These are phyloP conservation scores for Myathropa florea DNA, from an alignment of 2,888 invertebrate genomes.

Conservation along the genomic window DNA sequence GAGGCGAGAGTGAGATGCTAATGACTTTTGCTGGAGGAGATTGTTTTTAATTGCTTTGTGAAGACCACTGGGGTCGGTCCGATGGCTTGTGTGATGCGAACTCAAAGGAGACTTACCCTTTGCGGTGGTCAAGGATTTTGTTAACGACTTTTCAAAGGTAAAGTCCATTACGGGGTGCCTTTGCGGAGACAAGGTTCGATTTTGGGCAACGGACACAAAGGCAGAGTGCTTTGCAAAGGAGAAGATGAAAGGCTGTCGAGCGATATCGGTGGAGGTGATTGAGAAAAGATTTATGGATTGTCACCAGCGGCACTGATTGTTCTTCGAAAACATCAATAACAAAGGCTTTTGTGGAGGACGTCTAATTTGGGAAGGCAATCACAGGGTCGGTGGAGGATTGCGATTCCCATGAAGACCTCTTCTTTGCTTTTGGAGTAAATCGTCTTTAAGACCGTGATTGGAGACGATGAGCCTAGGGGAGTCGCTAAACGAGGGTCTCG, in stretches of 20 bases:
- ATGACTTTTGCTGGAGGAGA: conserved; percentile 8
- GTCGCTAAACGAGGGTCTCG: too few species aligned
- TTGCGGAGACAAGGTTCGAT: neutral
- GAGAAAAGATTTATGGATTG: neutral
- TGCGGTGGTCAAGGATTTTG: neutral
- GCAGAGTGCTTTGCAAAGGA: neutral
- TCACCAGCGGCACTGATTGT: neutral
- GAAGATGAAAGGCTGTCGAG: neutral
- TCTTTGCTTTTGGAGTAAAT: too few species aligned
- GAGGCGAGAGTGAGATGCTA: neutral
- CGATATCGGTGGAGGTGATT: neutral
- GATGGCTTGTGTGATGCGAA: neutral
- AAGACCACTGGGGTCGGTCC: neutral
- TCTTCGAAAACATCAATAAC: neutral
- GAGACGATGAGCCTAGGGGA: too few species aligned
- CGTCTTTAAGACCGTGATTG: too few species aligned
- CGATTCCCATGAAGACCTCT: too few species aligned
- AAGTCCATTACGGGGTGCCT: neutral
- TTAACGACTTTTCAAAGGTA: conserved; percentile 22
- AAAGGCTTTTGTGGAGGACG: neutral
- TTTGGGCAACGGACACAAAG: neutral
- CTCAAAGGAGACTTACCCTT: neutral
- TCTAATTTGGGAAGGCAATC: neutral
- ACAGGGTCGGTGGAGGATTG: neutral
- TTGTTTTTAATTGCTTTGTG: conserved; percentile 50